phyloP scores from a whole-genome alignment of 2,888 invertebrate species.

The Xestia c-nigrum region DNA sequence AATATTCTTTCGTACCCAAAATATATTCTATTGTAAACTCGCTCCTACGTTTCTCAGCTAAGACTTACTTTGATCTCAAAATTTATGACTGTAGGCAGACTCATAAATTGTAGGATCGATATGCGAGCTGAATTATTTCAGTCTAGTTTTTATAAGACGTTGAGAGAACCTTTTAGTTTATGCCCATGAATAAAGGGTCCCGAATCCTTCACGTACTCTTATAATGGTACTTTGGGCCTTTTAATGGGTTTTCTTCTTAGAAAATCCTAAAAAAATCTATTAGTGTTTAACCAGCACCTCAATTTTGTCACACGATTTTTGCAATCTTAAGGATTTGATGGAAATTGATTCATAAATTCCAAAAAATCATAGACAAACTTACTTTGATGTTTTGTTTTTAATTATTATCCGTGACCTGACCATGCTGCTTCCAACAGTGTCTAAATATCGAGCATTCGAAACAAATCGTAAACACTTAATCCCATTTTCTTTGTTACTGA shows the following conservation, averaged over 20 bases:
- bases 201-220: background rate
- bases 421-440: too few species aligned
- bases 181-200: background rate
- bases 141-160: conserved; percentile 23
- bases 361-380: background rate
- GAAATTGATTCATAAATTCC: background rate
- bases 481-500: too few species aligned
- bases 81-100: conserved; percentile 52
- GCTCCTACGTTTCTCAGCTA: conserved; percentile 7
- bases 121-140: conserved; percentile 32
- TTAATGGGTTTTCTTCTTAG: background rate
- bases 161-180: background rate
- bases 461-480: too few species aligned
- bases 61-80: conserved; percentile 47
- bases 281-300: background rate
- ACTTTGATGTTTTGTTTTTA: too few species aligned
- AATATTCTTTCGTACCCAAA: conserved; percentile 13
- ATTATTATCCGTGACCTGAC: too few species aligned
- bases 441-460: too few species aligned
- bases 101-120: conserved; percentile 54
- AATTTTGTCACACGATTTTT: background rate
- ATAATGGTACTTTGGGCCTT: background rate
- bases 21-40: conserved; percentile 43
- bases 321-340: background rate
- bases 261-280: background rate